Evolutionary conservation across 2,888 invertebrate genomes (phyloP).

Genomic region (Pachydiplax longipennis): DNA sequence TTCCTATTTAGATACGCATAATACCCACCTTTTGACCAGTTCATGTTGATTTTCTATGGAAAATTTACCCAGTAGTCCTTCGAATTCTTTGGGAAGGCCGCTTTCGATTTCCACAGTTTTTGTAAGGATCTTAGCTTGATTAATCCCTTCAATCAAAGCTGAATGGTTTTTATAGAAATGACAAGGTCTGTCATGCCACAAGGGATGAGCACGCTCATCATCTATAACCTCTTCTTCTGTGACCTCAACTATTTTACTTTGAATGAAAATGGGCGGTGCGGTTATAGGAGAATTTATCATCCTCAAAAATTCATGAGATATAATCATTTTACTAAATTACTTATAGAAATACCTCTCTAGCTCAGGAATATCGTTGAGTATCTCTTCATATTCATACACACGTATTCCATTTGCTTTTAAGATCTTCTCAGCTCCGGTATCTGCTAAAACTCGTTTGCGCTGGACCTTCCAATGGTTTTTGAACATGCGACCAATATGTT

Average conservation of each 20-base stretch:
- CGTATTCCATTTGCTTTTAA: slow-evolving; percentile 67
- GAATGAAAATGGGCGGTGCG: background rate
- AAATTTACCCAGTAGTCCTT: slow-evolving; percentile 59
- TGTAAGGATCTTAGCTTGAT: slow-evolving; percentile 82
- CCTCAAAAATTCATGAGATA: background rate
- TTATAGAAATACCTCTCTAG: background rate
- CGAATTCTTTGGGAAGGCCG: slow-evolving; percentile 68
- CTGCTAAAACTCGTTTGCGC: slow-evolving; percentile 67
- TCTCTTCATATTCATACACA: slow-evolving; percentile 69
- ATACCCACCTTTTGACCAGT: slow-evolving; percentile 64
- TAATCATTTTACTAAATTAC: background rate
- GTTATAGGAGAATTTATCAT: background rate
- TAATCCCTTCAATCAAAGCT: slow-evolving; percentile 74
- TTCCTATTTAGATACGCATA: background rate
- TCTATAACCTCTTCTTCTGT: background rate
- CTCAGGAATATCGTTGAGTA: slow-evolving; percentile 61
- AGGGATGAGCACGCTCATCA: slow-evolving; percentile 62
- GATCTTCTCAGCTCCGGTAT: slow-evolving; percentile 65
- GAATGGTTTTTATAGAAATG: slow-evolving; percentile 62
- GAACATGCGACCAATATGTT: slow-evolving; percentile 77
- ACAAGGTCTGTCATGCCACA: slow-evolving; percentile 70
- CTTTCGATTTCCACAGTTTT: slow-evolving; percentile 74
- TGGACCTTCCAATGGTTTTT: slow-evolving; percentile 76
- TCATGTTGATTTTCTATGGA: slow-evolving; percentile 63
- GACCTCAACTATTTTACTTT: slow-evolving; percentile 5